These are phyloP conservation scores for Pilophorus perplexus DNA, from an alignment of 2,888 invertebrate species.

Conservation along the genomic window DNA sequence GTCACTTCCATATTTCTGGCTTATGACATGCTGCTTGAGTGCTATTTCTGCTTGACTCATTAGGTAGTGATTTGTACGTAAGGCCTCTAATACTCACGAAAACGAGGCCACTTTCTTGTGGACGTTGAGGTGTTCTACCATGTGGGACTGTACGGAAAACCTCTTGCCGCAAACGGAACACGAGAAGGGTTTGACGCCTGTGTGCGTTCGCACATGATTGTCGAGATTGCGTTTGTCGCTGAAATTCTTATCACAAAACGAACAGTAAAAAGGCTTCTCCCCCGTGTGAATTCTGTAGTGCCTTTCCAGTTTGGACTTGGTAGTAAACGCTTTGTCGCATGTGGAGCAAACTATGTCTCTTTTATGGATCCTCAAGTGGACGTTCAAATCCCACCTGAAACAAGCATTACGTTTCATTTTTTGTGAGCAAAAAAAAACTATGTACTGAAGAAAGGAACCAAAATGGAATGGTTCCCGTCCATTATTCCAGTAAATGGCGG, in stretches of 20 bases:
- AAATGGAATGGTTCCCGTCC: neutral
- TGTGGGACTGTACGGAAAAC: constrained; percentile 43
- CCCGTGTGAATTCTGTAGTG: constrained; percentile 53
- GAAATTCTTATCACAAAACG: constrained; percentile 52
- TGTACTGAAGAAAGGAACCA: neutral
- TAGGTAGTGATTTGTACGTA: neutral
- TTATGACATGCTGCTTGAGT: too few species aligned
- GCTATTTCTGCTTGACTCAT: too few species aligned
- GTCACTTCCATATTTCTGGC: too few species aligned
- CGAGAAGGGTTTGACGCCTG: constrained; percentile 49
- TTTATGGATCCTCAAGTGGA: constrained; percentile 53
- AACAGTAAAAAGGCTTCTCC: constrained; percentile 52
- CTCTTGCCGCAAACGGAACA: constrained; percentile 42
- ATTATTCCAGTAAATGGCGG: too few species aligned
- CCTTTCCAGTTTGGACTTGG: constrained; percentile 53
- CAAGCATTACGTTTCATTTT: neutral
- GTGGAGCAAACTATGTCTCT: constrained; percentile 52
- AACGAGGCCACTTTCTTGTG: constrained; percentile 40
- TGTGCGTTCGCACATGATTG: constrained; percentile 52
- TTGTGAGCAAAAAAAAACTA: neutral
- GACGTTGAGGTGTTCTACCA: constrained; percentile 43
- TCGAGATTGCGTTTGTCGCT: constrained; percentile 53
- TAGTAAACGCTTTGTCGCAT: constrained; percentile 53
- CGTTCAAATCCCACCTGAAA: constrained; percentile 51
- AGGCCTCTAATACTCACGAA: constrained; percentile 13